A percentile compares a stretch with the other conserved stretches of the same genome.
These are phyloP conservation scores for Agrochola lota DNA, from an alignment of 2,888 invertebrate genomes.

Conservation along the genomic window DNA sequence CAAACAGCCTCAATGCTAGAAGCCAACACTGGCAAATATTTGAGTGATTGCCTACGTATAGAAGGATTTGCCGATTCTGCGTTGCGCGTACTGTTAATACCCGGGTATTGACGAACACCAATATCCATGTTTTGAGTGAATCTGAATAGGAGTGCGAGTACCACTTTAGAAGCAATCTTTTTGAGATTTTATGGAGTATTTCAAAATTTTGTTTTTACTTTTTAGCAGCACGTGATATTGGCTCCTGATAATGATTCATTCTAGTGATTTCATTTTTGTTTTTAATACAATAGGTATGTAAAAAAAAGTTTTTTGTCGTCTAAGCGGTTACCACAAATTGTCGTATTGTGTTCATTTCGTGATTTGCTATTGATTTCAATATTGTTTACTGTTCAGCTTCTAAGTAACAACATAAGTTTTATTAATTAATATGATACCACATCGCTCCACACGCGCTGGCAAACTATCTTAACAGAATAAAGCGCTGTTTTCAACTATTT, in stretches of 20 bases:
- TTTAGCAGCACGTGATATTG: no score
- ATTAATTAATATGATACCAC: background rate
- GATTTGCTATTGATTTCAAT: background rate
- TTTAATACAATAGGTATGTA: background rate
- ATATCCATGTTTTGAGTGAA: constrained; percentile 55
- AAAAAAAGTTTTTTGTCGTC: background rate
- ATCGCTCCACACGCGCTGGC: background rate
- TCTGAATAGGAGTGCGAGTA: constrained; percentile 19
- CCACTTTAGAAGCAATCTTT: constrained; percentile 15
- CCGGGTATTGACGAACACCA: constrained; percentile 40
- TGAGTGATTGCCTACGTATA: constrained; percentile 79
- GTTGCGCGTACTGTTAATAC: constrained; percentile 46
- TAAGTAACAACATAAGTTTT: background rate
- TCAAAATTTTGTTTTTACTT: background rate
- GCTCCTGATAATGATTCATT: background rate
- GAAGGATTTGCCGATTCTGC: constrained; percentile 61
- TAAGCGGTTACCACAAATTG: background rate
- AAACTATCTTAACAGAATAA: constrained; percentile 33
- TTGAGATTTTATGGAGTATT: constrained; percentile 9
- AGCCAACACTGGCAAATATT: constrained; percentile 79
- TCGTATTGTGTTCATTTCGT: background rate
- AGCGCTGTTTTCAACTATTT: constrained; percentile 40
- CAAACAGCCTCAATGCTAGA: constrained; percentile 67
- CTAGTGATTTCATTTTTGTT: background rate
- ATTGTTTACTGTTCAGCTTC: background rate